These are phyloP conservation scores for Leptinotarsa peninsularis DNA, from an alignment of 2,888 invertebrate genomes.

Conservation along the genomic window DNA sequence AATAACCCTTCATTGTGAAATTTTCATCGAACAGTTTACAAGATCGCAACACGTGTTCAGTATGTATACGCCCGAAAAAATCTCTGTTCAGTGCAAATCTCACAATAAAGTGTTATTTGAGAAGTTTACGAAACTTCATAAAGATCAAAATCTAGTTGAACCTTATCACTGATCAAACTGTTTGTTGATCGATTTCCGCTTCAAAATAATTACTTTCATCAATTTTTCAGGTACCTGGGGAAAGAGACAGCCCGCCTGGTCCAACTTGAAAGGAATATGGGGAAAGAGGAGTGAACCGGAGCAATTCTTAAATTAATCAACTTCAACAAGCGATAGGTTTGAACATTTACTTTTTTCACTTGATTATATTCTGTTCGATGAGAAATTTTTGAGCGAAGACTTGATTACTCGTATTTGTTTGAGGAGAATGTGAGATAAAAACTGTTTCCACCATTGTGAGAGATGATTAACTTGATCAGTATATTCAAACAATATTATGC, in stretches of 20 bases:
- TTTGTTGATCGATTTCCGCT: not conserved
- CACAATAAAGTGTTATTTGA: too few relatives aligned
- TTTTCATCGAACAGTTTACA: too few relatives aligned
- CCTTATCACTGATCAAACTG: not conserved
- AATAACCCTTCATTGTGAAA: too few relatives aligned
- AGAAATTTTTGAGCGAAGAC: not conserved
- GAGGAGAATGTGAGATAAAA: too few relatives aligned
- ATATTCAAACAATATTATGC: too few relatives aligned
- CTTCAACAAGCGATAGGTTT: conserved; percentile 42
- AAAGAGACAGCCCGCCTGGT: conserved; percentile 83
- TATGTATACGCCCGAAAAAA: too few relatives aligned
- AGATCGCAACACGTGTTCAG: too few relatives aligned
- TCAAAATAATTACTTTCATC: not conserved
- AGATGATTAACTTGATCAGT: too few relatives aligned
- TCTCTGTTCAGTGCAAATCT: too few relatives aligned
- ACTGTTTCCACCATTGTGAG: too few relatives aligned
- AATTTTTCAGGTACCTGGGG: conserved; percentile 76
- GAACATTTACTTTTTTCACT: conserved; percentile 13
- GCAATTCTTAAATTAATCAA: conserved; percentile 43
- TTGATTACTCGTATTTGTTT: not conserved
- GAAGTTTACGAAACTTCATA: not conserved
- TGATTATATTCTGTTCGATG: not conserved
- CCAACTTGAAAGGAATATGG: conserved; percentile 84
- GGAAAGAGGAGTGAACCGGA: conserved; percentile 72
- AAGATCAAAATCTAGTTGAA: not conserved